Percentiles rank a stretch among this genome's conserved stretches.
Evolutionary conservation across 2,797 vertebrate species (phyloP).

Genomic region (Acanthornis magna): DNA sequence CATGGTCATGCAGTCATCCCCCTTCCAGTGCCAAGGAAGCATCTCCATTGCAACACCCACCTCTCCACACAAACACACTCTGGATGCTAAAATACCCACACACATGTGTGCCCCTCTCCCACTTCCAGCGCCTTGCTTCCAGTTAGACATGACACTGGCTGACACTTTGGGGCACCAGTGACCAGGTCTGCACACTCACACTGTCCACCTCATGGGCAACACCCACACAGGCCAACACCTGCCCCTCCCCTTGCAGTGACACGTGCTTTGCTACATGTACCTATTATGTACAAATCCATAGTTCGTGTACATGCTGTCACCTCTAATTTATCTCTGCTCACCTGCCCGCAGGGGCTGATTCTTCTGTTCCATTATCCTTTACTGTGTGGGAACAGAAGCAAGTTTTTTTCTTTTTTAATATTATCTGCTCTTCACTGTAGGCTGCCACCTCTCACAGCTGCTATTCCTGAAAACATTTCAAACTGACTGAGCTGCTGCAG

Average conservation of each 20-base stretch:
- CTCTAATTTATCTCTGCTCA: background rate
- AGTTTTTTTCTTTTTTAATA: background rate
- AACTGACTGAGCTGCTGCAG: background rate
- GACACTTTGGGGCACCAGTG: background rate
- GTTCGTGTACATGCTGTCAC: background rate
- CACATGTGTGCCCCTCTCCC: accelerated
- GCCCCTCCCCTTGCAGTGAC: background rate
- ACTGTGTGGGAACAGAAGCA: background rate
- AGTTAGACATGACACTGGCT: background rate
- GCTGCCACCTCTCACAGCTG: background rate
- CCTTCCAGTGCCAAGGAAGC: accelerated
- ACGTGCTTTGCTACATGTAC: background rate
- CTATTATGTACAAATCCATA: background rate
- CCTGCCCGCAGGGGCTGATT: background rate
- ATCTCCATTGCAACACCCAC: accelerated
- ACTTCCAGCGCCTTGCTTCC: background rate
- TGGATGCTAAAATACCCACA: background rate
- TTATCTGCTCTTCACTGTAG: background rate
- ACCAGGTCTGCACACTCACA: background rate
- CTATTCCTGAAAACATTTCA: background rate
- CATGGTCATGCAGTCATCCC: accelerated
- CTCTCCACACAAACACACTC: accelerated
- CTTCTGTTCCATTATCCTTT: background rate
- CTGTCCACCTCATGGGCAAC: background rate
- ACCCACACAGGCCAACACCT: accelerated